Base-by-base conservation (phyloP, 2,888 invertebrate species). In the Drosophila helvetica region DNA sequence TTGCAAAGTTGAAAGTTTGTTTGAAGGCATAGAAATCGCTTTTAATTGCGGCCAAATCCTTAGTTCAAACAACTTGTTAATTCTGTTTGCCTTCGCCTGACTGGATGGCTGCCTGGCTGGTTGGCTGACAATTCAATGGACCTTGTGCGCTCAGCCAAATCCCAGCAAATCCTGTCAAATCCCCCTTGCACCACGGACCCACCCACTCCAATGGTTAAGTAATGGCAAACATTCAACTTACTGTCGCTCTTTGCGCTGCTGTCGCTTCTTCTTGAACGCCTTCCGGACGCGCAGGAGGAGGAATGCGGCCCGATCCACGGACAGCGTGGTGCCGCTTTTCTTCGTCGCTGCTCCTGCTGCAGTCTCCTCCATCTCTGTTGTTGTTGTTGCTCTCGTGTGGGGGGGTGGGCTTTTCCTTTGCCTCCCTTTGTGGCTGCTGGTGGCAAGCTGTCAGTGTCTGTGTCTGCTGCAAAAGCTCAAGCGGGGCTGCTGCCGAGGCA, bases 301-400 rank as follows among this genome's bases (percentile, higher is more conserved):
- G 92, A 98, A 97, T 60, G 97, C 97, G 56, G 97, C 97, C 78
- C 97, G 94, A 93, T 97, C 97, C 91, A 98, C 96, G 85, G 97
- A 96, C 80, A 97, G 93, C 63, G 94, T 93, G 65, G 88, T 91
- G 70, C 87, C 62, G 61, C 80, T 84, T 19, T 82, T 90, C 80
- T 91, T 92, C 67, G 91, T 89, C 17, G 83, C 57, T 42, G 77
- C 42, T 15, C 81, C 54, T 42, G 80, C 73, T 19, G 64, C 65
- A 55, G 67, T 73, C 42, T 87, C 83, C 30, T 84, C 83, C 83
- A 84, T 84, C 48, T 15, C 72, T 67, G 22, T 59, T 19, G 19
- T 19, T 19, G 22, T 8, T 27, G 25, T 47, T 61, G 43, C 52
- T 64, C 5, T 54, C 62, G 53, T 48, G 68, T 58, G 59, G 62